Percentiles rank a stretch among this genome's conserved stretches.
phyloP scores from a whole-genome alignment of 1,140 invertebrate species.

The Nebria ingens region DNA sequence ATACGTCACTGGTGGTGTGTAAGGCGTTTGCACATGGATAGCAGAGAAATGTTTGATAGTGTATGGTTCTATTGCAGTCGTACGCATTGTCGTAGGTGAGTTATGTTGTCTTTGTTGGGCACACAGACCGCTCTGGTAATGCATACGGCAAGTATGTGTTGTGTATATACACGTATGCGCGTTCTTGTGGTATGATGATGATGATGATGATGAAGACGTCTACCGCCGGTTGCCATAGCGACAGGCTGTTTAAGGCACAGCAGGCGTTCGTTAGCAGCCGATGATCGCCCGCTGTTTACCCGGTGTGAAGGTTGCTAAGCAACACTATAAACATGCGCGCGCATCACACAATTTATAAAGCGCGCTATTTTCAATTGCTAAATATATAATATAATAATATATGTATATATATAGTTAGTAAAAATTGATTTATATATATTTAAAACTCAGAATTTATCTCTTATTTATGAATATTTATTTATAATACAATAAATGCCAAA shows the following conservation, averaged over 20 bases:
- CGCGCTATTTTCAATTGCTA: too few relatives aligned
- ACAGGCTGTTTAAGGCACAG: conserved; percentile 31
- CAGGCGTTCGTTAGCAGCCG: conserved; percentile 28
- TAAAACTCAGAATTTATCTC: too few relatives aligned
- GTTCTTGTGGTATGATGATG: too few relatives aligned
- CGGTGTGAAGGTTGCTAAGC: conserved; percentile 5
- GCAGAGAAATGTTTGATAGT: too few relatives aligned
- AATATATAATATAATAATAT: too few relatives aligned
- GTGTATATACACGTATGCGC: not conserved
- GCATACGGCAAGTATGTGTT: not conserved
- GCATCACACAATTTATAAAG: too few relatives aligned
- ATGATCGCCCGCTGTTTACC: conserved; percentile 24
- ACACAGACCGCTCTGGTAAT: conserved; percentile 13
- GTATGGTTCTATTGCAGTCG: conserved; percentile 10
- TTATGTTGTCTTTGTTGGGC: conserved; percentile 10
- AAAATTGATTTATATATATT: too few relatives aligned
- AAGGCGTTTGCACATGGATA: too few relatives aligned
- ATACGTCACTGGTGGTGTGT: too few relatives aligned
- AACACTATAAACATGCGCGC: not conserved
- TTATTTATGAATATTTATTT: too few relatives aligned
- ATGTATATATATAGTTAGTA: too few relatives aligned
- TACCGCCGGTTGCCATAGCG: conserved; percentile 29
- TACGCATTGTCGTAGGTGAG: not conserved
- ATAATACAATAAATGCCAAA: too few relatives aligned
- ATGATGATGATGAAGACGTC: conserved; percentile 29